phyloP scores from a whole-genome alignment of 2,113 vertebrate species.

The Gymnocephalus cernua region DNA sequence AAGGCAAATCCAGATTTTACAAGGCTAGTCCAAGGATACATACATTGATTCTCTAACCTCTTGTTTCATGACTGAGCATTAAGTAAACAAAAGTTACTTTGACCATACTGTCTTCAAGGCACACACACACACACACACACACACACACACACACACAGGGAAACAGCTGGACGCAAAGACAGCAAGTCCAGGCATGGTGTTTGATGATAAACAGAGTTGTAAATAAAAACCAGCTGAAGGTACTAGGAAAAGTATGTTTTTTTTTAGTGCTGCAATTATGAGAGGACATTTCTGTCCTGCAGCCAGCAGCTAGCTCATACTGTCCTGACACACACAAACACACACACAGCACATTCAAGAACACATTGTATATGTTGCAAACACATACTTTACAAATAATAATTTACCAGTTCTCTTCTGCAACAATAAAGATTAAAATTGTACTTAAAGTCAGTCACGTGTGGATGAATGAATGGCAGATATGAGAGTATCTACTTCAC shows the following conservation, averaged over 20 bases:
- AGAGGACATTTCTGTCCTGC: slow-evolving; percentile 45
- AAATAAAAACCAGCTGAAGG: slow-evolving; percentile 67
- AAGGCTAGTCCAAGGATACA: not conserved
- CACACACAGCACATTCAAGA: slow-evolving; percentile 4
- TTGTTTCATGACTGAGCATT: not conserved
- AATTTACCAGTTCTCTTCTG: not conserved
- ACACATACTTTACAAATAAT: not conserved
- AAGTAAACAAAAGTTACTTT: slow-evolving; percentile 20
- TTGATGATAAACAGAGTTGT: slow-evolving; percentile 71
- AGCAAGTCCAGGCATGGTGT: slow-evolving; percentile 50
- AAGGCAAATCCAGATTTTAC: slow-evolving; percentile 22
- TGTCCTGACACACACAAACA: slow-evolving; percentile 7
- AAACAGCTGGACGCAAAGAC: slow-evolving; percentile 71
- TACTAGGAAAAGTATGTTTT: slow-evolving; percentile 7
- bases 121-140: not conserved
- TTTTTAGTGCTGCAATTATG: slow-evolving; percentile 45
- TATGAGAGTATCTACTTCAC: slow-evolving; percentile 24
- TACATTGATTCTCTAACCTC: not conserved
- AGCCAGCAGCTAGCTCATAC: slow-evolving; percentile 33
- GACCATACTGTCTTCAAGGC: not conserved
- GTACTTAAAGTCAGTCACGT: slow-evolving; percentile 3
- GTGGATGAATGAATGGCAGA: slow-evolving; percentile 39
- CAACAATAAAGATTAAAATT: not conserved
- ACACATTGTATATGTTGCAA: slow-evolving; percentile 5
- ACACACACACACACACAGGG: slow-evolving; percentile 29